Base-by-base conservation (phyloP, 2,797 vertebrate species). In the Liparis tanakae region DNA sequence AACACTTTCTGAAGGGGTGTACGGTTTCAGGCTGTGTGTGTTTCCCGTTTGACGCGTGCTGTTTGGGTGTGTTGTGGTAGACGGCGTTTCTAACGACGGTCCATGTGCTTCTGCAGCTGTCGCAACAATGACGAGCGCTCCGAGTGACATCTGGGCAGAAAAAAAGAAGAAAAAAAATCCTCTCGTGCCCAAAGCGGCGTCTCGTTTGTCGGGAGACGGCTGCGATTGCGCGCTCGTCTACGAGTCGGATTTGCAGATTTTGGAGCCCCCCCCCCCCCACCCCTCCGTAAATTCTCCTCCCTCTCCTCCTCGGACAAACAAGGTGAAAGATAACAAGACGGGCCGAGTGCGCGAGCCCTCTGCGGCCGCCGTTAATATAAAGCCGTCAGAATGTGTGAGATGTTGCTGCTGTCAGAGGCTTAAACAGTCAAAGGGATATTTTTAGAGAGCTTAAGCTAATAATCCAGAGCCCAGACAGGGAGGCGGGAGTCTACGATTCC, bases 361-460 rank as follows among this genome's bases (percentile, higher is more conserved):
- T 84, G 79, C 86, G 85, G 88, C 86, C 79, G 59, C 76, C 80
- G 89, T 90, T 91, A 88, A 84, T 89, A 91, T 87, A 88, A 88
- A 92, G 89, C 90, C 79, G 88, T 93, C 90, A 91, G 87, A 92
- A 91, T 89, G 90, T 89, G 89, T 79, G 90, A 93, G 91, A 92
- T 88, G 91, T 89, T 87, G 85, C 87, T 89, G 87, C 87, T 87
- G 92, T 92, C 90, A 92, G 83, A 89, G 91, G 90, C 92, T 92
- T 92, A 89, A 89, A 91, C 89, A 90, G 90, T 89, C 92, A 92
- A 87, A 91, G 81, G 89, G 91, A 91, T 94, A 94, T 94, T 94
- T 94, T 93, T 93, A 93, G 92, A 91, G 86, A 87, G 89, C 91
- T 93, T 93, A 94, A 91, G 91, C 91, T 94, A 93, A 94, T 93